Conservation (phyloP, 2,797 vertebrate species). For the Florisuga fusca region DNA sequence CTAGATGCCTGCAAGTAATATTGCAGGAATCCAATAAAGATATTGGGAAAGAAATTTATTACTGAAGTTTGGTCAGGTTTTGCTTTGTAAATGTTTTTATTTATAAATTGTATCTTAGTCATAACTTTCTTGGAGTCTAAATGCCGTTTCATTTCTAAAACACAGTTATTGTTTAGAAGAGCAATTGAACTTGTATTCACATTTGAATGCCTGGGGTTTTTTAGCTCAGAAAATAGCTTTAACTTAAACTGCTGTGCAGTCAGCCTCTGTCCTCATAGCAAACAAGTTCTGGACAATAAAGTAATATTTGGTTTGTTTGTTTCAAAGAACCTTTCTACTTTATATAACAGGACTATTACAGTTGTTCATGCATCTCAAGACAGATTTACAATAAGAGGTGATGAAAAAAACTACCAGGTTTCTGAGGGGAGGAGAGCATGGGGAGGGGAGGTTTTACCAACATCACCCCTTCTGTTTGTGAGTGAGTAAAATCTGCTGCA, state of each 20-base stretch:
- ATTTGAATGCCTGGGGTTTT: background rate
- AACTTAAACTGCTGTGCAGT: background rate
- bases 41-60: background rate
- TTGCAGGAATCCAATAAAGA: background rate
- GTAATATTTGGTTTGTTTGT: background rate
- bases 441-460: background rate
- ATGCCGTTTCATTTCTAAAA: background rate
- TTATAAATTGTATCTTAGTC: background rate
- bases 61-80: background rate
- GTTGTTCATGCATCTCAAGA: background rate
- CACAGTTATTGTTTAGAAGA: background rate
- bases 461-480: background rate
- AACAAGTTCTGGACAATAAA: background rate
- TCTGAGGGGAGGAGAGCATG: background rate
- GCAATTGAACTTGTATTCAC: background rate
- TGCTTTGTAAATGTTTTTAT: background rate
- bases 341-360: background rate
- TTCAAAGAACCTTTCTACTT: background rate
- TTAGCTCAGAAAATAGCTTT: conserved; percentile 7
- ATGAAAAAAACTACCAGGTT: background rate
- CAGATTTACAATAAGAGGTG: background rate
- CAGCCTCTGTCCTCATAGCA: background rate
- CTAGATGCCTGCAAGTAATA: conserved; percentile 11
- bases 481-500: conserved; percentile 19
- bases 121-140: background rate